These are phyloP conservation scores for Cyanistes caeruleus DNA, from an alignment of 2,113 vertebrate species.

Conservation along the genomic window DNA sequence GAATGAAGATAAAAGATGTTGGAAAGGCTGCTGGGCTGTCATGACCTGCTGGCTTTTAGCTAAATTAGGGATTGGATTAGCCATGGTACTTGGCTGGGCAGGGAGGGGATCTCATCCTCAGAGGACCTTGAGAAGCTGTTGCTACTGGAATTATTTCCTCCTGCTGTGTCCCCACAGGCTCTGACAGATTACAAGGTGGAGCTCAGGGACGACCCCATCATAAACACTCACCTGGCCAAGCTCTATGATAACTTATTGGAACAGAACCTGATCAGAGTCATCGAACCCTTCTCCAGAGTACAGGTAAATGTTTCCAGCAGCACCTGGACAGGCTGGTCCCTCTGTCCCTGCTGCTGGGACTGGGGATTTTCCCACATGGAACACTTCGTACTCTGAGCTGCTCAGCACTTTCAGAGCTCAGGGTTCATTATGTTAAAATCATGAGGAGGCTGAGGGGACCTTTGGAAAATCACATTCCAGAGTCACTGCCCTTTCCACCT, in stretches of 20 bases:
- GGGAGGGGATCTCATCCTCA: neutral
- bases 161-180: constrained; percentile 75
- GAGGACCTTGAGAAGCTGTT: neutral
- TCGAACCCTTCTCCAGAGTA: constrained; percentile 98
- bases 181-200: constrained; percentile 96
- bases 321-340: rapidly evolving
- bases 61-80: neutral
- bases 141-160: neutral
- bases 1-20: neutral
- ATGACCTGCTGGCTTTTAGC: neutral
- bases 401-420: neutral
- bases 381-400: neutral
- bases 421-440: neutral
- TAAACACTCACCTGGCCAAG: constrained; percentile 94
- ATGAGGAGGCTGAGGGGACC: neutral
- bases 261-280: constrained; percentile 97
- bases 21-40: neutral
- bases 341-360: neutral
- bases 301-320: constrained; percentile 78
- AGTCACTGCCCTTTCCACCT: neutral
- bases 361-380: neutral
- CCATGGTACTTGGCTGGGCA: neutral
- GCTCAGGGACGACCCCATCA: constrained; percentile 96
- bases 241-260: constrained; percentile 97
- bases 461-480: neutral